Conservation (phyloP, 2,888 invertebrate genomes). For the Torymus tubicola region DNA sequence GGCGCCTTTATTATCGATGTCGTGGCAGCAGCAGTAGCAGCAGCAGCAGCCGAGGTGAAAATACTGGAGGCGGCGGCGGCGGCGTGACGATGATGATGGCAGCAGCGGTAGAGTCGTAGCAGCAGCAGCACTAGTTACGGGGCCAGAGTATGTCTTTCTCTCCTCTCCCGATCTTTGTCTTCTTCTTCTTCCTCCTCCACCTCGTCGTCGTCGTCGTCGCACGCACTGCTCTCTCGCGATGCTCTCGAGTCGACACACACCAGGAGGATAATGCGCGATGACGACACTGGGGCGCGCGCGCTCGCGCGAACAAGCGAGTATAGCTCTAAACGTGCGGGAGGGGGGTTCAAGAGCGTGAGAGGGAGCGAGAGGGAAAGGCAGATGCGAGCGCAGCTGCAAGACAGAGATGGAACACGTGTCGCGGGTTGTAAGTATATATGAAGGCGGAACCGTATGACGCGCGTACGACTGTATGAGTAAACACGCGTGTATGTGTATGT, state of each 20-base stretch:
- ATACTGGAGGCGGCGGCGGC: constrained; percentile 21
- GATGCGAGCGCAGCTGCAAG: no score
- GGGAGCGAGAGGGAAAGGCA: no score
- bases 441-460: no score
- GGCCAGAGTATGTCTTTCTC: background rate
- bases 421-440: no score
- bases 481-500: no score
- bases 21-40: constrained; percentile 53
- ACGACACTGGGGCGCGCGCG: constrained; percentile 41
- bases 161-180: background rate
- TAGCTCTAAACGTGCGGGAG: no score
- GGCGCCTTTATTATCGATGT: constrained; percentile 58
- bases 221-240: background rate
- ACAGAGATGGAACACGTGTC: no score
- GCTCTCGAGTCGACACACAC: background rate
- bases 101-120: background rate
- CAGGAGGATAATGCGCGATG: constrained; percentile 18
- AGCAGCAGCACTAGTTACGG: constrained; percentile 16
- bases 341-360: no score
- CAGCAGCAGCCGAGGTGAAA: constrained; percentile 33
- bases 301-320: background rate
- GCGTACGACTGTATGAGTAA: no score
- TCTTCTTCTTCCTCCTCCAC: background rate
- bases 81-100: background rate
- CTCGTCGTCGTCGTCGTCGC: constrained; percentile 16